Base-by-base conservation (phyloP, 2,797 vertebrate species). In the Carcharodon carcharias region DNA sequence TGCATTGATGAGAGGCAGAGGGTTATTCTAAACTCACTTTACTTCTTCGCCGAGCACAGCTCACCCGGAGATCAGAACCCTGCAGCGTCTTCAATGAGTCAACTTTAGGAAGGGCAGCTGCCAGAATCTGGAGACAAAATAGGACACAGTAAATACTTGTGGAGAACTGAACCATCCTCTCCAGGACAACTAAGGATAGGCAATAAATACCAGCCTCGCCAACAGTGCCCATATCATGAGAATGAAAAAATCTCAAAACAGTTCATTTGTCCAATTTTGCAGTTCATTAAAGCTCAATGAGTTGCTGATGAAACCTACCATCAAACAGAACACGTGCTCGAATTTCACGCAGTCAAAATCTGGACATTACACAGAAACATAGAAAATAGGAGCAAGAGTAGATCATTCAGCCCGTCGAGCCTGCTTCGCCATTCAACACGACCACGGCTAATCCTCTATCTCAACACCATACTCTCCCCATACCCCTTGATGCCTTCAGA, bases 71-170 rank as follows among this genome's bases (percentile, higher is more conserved):
- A 4, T 98, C 97, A 0, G 99, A 99, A 40, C 99, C 99, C 96
- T 99, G 99, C 91, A 99, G 97, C 0, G 99, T 99, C 96, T 97
- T 98, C 97, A 98, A 91, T 0, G 97, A 96, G n/a, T 97, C 96
- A 80, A 97, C 96, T 14, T 91, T 96, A 63, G 98, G 97, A 82
- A 99, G 97, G 63, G 98, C 97, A 93, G 97, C 97, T 18, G 98
- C 97, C 21, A 97, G 96, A 35, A 98, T 95, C 99, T 99, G 97
- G 0, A 87, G 92, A n/a, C 95, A 96, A 4, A 85, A 87, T 0
- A 65, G 31, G 3, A 16, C 8, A 16, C 56, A 91, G 18, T 63
- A 61, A 58, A 63, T 91, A 21, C 28, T 31, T 56, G n/a, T 8
- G 16, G 26, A 77, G 2, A 71, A n/a, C 56, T 16, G 16, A 96